Percentiles rank a stretch among this genome's conserved stretches.
These are phyloP conservation scores for Verasper variegatus DNA, from an alignment of 2,113 vertebrate species.

Conservation along the genomic window DNA sequence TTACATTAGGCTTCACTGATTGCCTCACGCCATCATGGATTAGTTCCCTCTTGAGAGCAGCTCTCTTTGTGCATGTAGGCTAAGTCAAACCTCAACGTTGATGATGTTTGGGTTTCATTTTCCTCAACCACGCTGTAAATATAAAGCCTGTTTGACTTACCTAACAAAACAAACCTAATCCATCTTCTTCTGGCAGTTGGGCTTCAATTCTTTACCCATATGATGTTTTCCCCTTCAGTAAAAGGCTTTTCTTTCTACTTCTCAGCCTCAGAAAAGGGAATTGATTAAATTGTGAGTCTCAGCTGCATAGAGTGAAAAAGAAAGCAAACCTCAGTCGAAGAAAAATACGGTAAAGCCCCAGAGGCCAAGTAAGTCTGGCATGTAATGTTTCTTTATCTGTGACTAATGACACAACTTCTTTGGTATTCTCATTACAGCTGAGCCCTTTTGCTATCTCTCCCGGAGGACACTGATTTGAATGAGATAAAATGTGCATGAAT, in stretches of 20 bases:
- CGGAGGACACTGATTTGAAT: constrained; percentile 48
- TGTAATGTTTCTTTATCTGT: constrained; percentile 72
- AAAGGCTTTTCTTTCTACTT: constrained; percentile 72
- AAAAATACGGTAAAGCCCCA: constrained; percentile 59
- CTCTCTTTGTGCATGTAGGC: constrained; percentile 10
- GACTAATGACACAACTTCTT: constrained; percentile 65
- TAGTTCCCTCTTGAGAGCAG: constrained; percentile 17
- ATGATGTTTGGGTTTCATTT: constrained; percentile 56
- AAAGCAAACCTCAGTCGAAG: constrained; percentile 46
- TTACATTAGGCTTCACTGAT: constrained; percentile 9
- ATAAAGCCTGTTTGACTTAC: constrained; percentile 52
- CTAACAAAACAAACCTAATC: constrained; percentile 60
- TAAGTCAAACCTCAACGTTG: constrained; percentile 9
- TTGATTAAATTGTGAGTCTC: constrained; percentile 72
- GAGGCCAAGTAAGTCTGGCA: constrained; percentile 55
- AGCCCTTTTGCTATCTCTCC: constrained; percentile 41
- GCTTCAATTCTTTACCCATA: constrained; percentile 65
- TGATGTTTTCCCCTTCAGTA: constrained; percentile 71
- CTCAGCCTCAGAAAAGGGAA: constrained; percentile 58
- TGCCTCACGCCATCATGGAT: constrained; percentile 7
- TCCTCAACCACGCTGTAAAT: constrained; percentile 50
- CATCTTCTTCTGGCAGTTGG: constrained; percentile 64
- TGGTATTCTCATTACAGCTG: constrained; percentile 61
- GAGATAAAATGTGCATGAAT: constrained; percentile 34
- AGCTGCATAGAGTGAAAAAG: constrained; percentile 21